Base-by-base conservation (phyloP, 2,888 invertebrate species). In the Hydrotaea diabolus region DNA sequence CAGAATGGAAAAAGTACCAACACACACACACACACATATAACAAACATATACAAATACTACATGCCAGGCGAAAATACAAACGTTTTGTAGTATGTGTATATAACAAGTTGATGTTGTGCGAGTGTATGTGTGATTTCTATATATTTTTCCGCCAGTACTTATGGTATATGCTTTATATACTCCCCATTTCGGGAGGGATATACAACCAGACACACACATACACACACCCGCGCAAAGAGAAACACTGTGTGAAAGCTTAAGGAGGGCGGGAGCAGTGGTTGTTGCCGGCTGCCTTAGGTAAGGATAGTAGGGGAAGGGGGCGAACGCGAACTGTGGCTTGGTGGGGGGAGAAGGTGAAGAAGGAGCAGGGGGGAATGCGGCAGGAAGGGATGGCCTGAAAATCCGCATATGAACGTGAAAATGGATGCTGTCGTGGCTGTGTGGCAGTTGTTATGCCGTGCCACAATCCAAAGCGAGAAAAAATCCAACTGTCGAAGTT, bases 401-500 rank as follows among this genome's bases (percentile, higher is more conserved):
- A 85, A 85, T 85, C 85, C 82, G 59, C 53, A 79, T 82, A 74
- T 64, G 62, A 74, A 80, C 55, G 71, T 85, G 81, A 80, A 85
- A 79, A 80, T 71, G 77, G 82, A 85, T 85, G 85, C 85, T 85
- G 82, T 59, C 79, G 76, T 73, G 57, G 21, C 19, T 31, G 23
- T 74, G 55, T 36, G 36, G 73, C 62, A 62, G 62, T 36, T 55
- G 59, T 59, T 64, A 59, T 69, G 73, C 59, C 36, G 72, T 66
- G 72, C 66, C 78, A 66, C 31, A 46, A 46, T 23, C 39, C 66
- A 69, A 46, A 66, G 2, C 19, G 66, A 21, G 11, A 73, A 77
- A 80, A 59, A 75, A 43, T 79, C 49, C 76, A 82, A 85, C 77
- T 85, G 85, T 85, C 82, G 82, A 82, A 82, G 85, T 82, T 77